Evolutionary conservation across 2,888 invertebrate species (phyloP), one percentile per base, ranked within the genome.

Genomic region (Azorinus chamasolen): DNA sequence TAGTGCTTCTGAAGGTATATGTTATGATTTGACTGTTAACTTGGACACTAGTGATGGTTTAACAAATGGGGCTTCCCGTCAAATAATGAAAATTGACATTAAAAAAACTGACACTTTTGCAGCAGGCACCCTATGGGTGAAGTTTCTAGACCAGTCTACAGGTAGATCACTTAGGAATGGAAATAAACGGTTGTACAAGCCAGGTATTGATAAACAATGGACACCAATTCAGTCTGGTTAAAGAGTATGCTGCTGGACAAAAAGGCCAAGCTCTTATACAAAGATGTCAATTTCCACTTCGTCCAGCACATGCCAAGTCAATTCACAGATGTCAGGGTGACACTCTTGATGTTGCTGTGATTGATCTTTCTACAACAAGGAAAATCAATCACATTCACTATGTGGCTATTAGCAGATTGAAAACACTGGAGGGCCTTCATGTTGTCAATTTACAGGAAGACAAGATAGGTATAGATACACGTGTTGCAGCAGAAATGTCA

Each of bases 251-350:
- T 18, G 72, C 50, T 48, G 79, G 75, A 39, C 37, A 63, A 18
- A 58, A 73, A 41, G 53, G 58, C 6, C 37, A 51, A 50, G 75
- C 66, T 4, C 63, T 58, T 32, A 51, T 83, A 14, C 77, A 66
- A 61, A 62, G 80, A 64, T 66, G 32, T 43, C 80, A 80, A 45
- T 83, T 79, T 51, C 80, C 83, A 25, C 24, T 83, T 10, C 55
- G 72, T 25, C 59, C 64, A 45, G 69, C 75, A 12, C 69, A 59
- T 66, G 80, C 75, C 37, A 80, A 79, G 64, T 72, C 78, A 22
- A 59, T 75, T 5, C 75, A 80, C 27, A 62, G 72, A 37, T 53
- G 75, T 41, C 80, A 80, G 73, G 80, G 75, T 24, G 71, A 66
- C 46, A 83, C 83, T 8, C 16, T 83, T 18, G 51, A 69, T 12